Evolutionary conservation across 2,888 invertebrate species (phyloP).

Genomic region (Dryococelus australis): DNA sequence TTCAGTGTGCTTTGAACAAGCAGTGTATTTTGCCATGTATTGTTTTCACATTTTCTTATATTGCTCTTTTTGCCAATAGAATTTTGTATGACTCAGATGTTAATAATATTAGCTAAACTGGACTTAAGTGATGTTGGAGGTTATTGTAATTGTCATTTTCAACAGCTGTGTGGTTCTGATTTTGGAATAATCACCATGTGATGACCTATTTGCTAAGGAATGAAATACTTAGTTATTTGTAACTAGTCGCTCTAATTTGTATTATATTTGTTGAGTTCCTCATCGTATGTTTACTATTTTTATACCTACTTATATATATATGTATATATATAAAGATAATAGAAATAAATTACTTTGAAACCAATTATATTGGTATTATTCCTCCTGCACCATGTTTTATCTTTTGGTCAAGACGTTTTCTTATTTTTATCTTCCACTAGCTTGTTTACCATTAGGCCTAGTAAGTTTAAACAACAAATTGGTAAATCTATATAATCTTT

Average conservation of each 20-base stretch:
- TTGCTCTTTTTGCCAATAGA: background rate
- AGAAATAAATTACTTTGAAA: background rate
- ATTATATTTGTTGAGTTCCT: slow-evolving; percentile 16
- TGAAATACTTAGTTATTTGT: slow-evolving; percentile 16
- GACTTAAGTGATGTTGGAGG: background rate
- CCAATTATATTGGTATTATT: background rate
- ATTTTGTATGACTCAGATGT: background rate
- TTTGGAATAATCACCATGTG: slow-evolving; percentile 5
- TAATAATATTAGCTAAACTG: background rate
- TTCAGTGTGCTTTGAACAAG: background rate
- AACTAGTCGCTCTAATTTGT: background rate
- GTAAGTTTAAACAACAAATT: background rate
- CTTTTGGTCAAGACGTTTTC: background rate
- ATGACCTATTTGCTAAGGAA: background rate
- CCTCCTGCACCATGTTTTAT: background rate
- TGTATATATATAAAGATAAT: background rate
- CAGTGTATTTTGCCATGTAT: background rate
- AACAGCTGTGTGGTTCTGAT: background rate
- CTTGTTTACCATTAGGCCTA: background rate
- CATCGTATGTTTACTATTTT: slow-evolving; percentile 16
- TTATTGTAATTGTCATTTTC: background rate
- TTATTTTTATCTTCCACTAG: background rate
- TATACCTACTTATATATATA: slow-evolving; percentile 16
- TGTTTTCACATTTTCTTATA: background rate
- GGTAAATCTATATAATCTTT: too few species aligned